Conservation (phyloP, 2,113 vertebrate species). For the human (Homo sapiens) region DNA sequence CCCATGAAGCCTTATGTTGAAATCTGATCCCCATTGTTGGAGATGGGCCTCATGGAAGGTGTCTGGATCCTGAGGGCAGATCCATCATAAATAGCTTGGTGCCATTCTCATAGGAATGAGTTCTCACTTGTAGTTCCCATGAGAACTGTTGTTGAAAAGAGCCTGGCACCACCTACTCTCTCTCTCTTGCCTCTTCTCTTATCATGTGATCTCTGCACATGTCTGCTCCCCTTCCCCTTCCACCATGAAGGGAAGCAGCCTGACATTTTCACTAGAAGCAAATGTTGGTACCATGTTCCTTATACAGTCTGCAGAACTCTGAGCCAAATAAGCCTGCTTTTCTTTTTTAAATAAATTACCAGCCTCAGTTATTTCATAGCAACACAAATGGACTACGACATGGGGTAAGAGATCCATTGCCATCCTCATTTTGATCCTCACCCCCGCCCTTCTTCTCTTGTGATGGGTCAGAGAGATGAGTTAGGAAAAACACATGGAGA, state of each 20-base stretch:
- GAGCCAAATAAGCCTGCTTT: no score
- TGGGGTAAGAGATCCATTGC: background rate
- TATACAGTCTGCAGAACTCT: no score
- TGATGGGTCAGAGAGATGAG: background rate
- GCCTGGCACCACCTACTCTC: background rate
- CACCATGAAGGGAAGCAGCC: background rate
- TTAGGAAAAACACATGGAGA: background rate
- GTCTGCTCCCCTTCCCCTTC: background rate
- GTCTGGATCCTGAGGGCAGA: no score
- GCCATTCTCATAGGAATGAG: background rate
- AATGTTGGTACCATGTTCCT: no score
- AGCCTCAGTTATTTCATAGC: background rate
- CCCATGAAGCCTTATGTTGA: background rate
- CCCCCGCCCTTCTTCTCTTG: background rate
- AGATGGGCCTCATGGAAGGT: background rate
- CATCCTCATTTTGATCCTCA: background rate
- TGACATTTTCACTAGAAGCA: no score
- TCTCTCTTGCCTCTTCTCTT: background rate
- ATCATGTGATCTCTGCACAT: background rate
- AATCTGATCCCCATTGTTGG: background rate
- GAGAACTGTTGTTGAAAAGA: background rate
- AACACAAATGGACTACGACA: background rate
- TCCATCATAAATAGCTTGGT: background rate
- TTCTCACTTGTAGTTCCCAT: background rate
- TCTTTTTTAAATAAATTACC: background rate